Evolutionary conservation across 2,113 vertebrate species (phyloP).

Genomic region (Kobus ellipsiprymnus): DNA sequence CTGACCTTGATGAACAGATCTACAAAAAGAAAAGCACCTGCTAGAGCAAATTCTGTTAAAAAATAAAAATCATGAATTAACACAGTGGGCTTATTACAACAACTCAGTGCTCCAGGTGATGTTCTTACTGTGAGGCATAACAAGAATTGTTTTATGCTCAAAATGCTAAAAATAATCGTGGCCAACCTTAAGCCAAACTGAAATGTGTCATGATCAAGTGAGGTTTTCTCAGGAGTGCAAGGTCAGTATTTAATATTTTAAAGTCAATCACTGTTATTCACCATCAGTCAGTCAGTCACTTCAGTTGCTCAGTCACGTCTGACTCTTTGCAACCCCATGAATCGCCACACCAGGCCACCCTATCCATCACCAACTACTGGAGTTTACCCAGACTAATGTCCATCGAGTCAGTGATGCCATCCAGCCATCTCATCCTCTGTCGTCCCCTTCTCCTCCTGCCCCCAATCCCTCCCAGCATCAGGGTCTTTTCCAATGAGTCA

Average conservation of each 20-base stretch:
- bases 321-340: too few species aligned
- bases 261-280: neutral
- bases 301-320: too few species aligned
- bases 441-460: too few species aligned
- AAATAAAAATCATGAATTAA: neutral
- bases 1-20: neutral
- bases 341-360: too few species aligned
- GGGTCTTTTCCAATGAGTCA: too few species aligned
- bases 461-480: too few species aligned
- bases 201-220: neutral
- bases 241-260: neutral
- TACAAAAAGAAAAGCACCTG: neutral
- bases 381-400: too few species aligned
- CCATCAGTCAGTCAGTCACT: neutral
- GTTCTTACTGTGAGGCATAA: neutral
- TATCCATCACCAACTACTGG: too few species aligned
- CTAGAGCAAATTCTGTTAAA: neutral
- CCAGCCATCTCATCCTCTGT: too few species aligned
- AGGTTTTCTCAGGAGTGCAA: neutral
- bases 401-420: too few species aligned
- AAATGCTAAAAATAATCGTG: slow-evolving; percentile 2
- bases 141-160: neutral
- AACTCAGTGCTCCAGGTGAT: neutral
- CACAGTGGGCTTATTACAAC: neutral
- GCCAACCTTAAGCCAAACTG: neutral